These are phyloP conservation scores for Dascillus cervinus DNA, from an alignment of 2,888 invertebrate species.

Conservation along the genomic window DNA sequence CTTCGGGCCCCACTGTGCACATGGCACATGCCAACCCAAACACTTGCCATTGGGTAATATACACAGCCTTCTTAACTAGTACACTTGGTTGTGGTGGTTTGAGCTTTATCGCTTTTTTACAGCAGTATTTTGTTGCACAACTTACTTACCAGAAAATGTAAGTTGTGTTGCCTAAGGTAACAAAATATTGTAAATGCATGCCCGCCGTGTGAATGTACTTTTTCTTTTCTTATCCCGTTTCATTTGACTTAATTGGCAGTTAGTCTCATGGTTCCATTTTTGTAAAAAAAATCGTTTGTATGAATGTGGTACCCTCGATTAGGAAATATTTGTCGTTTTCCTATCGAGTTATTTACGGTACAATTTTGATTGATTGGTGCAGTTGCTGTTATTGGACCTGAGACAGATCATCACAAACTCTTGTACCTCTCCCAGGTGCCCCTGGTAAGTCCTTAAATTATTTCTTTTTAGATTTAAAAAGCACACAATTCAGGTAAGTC, in stretches of 20 bases:
- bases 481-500: no score
- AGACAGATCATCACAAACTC: conserved; percentile 50
- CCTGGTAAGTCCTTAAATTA: conserved; percentile 50
- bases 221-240: conserved; percentile 1
- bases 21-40: conserved; percentile 48
- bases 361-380: conserved; percentile 27
- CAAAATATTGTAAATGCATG: conserved; percentile 9
- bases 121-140: not conserved
- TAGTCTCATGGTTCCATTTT: not conserved
- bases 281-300: conserved; percentile 12
- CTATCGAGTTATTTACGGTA: conserved; percentile 18
- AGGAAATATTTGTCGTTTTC: conserved; percentile 6
- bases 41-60: conserved; percentile 67
- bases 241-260: conserved; percentile 6
- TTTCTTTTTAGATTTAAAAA: no score
- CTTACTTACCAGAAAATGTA: conserved; percentile 10
- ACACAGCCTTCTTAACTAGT: conserved; percentile 14
- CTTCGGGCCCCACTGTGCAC: conserved; percentile 59
- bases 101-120: no score
- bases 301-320: conserved; percentile 13
- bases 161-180: not conserved
- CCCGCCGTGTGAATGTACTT: not conserved
- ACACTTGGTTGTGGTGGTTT: conserved; percentile 28
- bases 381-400: conserved; percentile 50
- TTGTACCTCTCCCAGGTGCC: conserved; percentile 51